Percentiles rank a stretch among this genome's conserved stretches.
Evolutionary conservation across 2,888 invertebrate species (phyloP).

Genomic region (Zygothrica quintamaculata): DNA sequence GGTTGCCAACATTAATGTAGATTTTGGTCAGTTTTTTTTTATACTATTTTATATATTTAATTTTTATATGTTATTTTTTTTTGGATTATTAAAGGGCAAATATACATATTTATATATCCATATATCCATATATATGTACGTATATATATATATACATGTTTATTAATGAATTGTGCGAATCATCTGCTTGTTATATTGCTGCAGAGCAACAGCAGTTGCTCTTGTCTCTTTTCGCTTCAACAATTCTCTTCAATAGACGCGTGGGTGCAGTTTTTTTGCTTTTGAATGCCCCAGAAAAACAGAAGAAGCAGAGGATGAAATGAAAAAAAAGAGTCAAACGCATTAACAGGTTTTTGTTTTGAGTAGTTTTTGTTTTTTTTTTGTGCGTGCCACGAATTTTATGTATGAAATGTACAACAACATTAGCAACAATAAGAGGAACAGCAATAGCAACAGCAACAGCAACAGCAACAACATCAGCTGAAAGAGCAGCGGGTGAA

Average conservation of each 20-base stretch:
- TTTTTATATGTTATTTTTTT: too few relatives aligned
- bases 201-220: slow-evolving; percentile 12
- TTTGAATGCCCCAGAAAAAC: slow-evolving; percentile 20
- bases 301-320: slow-evolving; percentile 7
- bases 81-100: too few relatives aligned
- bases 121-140: too few relatives aligned
- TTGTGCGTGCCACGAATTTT: slow-evolving; percentile 69
- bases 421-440: slow-evolving; percentile 1
- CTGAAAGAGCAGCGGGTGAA: slow-evolving; percentile 60
- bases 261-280: slow-evolving; percentile 71
- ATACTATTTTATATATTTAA: too few relatives aligned
- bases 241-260: slow-evolving; percentile 37
- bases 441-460: slow-evolving; percentile 27
- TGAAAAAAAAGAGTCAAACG: slow-evolving; percentile 47
- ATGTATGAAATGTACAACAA: slow-evolving; percentile 18
- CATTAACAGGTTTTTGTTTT: slow-evolving; percentile 70
- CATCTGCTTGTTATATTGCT: neutral
- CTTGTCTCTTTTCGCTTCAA: slow-evolving; percentile 5
- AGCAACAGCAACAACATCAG: slow-evolving; percentile 34
- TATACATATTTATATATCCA: too few relatives aligned
- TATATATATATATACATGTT: too few relatives aligned
- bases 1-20: slow-evolving; percentile 2
- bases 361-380: too few relatives aligned
- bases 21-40: too few relatives aligned
- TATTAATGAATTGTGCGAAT: too few relatives aligned